Evolutionary conservation across 2,888 invertebrate genomes (phyloP).

Genomic region (Lepidochrysops patricia): DNA sequence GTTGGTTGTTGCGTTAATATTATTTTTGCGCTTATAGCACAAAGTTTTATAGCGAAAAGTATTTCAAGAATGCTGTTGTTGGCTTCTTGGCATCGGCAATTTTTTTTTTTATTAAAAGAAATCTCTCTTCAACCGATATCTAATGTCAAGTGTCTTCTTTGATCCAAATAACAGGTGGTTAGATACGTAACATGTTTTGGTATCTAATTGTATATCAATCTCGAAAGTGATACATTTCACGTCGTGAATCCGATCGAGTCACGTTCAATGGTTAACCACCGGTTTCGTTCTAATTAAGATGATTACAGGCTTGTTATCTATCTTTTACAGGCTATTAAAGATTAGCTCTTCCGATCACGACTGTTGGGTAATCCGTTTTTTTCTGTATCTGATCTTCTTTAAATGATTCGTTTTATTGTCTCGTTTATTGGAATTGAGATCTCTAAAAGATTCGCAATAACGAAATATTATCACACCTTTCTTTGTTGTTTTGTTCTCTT

Average conservation of each 20-base stretch:
- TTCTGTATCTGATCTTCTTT: background rate
- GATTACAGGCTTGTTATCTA: slow-evolving; percentile 25
- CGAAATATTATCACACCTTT: background rate
- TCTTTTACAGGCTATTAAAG: slow-evolving; percentile 23
- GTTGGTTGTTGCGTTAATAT: no score
- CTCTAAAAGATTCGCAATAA: background rate
- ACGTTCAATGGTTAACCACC: slow-evolving; percentile 39
- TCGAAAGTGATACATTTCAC: slow-evolving; percentile 53
- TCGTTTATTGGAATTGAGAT: background rate
- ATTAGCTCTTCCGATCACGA: slow-evolving; percentile 19
- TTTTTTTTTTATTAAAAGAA: background rate
- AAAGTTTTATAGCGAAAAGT: no score
- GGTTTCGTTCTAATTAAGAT: slow-evolving; percentile 33
- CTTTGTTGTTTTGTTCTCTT: background rate
- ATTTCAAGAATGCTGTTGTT: no score
- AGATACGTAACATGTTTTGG: slow-evolving; percentile 12
- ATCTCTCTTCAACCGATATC: background rate
- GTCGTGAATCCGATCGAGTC: slow-evolving; percentile 41
- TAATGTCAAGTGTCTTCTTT: background rate
- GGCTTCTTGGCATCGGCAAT: background rate
- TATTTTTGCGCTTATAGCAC: no score
- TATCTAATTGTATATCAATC: slow-evolving; percentile 35
- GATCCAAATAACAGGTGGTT: background rate
- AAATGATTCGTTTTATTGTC: background rate
- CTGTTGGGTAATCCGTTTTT: slow-evolving; percentile 19